Evolutionary conservation across 2,113 vertebrate genomes (phyloP), one percentile per base, ranked within the genome.

Genomic region (Callaeas wilsoni): DNA sequence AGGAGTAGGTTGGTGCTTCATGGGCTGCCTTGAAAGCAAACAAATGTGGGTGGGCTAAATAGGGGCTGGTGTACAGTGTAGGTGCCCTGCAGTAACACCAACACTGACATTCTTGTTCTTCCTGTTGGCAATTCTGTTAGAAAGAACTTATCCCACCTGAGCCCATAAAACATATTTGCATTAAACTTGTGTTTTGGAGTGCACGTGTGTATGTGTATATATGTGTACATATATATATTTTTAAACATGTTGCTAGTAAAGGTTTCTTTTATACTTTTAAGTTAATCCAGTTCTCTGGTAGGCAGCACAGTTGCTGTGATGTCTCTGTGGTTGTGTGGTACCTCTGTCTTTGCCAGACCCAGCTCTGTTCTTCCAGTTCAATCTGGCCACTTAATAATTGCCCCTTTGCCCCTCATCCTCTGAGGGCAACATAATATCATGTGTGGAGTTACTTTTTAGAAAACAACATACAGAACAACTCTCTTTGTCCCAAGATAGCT

Each of bases 401-500:
- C 35, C 56, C 69, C 76, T 94, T 94, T 96, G 87, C 89, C 93
- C 85, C 67, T 91, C 35, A 50, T 95, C 68, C 79, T 96, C 76
- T 80, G 75, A 93, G 86, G 73, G 52, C 81, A 96, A 55, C 77
- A 49, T 96, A 96, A 90, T 96, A 94, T 41, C 50, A 84, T 96
- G 33, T 96, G 69, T 96, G 87, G 88, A 42, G 76, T 94, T 96
- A 67, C 79, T 83, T 97, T 96, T 93, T 70, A 71, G 84, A 79
- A 84, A 90, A 96, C 26, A 4, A 67, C 6, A 1, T 74, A 90
- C 70, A 85, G 89, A 94, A 68, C 68, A 90, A 68, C 86, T 93
- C 56, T 96, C 62, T 90, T 89, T 96, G 59, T 96, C 96, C 84
- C 84, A 96, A 59, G 89, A 97, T 97, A 97, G 97, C 73, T 96